Evolutionary conservation across 64 coral and sea anemone species (phyloP).

Genomic region (Actinia tenebrosa): DNA sequence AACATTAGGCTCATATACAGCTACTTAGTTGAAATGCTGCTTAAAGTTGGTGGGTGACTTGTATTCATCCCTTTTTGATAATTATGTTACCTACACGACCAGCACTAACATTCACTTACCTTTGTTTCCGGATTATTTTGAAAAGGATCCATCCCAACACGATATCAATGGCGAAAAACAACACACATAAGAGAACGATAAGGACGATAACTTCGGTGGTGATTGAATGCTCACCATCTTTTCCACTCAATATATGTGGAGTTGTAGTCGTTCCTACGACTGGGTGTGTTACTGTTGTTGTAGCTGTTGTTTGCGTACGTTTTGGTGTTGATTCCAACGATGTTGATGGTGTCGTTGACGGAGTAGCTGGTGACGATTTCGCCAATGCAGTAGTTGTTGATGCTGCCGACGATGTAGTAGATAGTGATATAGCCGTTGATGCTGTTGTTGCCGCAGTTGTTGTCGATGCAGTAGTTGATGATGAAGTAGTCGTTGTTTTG

Average conservation of each 20-base stretch:
- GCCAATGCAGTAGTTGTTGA: not conserved
- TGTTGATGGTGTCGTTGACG: not conserved
- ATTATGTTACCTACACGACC: not conserved
- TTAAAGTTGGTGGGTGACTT: not conserved
- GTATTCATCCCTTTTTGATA: not conserved
- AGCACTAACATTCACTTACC: not conserved
- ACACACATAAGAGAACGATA: not conserved
- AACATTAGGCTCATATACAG: no score
- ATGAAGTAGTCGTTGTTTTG: not conserved
- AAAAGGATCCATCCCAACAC: slow-evolving; percentile 5
- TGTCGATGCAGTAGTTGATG: not conserved
- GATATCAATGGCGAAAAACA: slow-evolving; percentile 11
- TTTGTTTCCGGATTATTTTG: slow-evolving; percentile 2
- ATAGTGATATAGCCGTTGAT: not conserved
- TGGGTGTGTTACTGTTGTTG: not conserved
- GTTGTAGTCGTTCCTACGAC: not conserved
- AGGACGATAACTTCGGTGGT: not conserved
- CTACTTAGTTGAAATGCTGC: no score
- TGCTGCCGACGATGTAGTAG: not conserved
- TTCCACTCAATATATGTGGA: not conserved
- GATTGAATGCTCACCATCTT: not conserved
- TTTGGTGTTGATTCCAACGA: not conserved
- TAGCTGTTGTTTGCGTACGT: not conserved
- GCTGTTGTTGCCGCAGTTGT: not conserved
- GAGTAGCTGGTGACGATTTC: not conserved